phyloP scores from a whole-genome alignment of 2,113 vertebrate species.

The Epinephelus lanceolatus region DNA sequence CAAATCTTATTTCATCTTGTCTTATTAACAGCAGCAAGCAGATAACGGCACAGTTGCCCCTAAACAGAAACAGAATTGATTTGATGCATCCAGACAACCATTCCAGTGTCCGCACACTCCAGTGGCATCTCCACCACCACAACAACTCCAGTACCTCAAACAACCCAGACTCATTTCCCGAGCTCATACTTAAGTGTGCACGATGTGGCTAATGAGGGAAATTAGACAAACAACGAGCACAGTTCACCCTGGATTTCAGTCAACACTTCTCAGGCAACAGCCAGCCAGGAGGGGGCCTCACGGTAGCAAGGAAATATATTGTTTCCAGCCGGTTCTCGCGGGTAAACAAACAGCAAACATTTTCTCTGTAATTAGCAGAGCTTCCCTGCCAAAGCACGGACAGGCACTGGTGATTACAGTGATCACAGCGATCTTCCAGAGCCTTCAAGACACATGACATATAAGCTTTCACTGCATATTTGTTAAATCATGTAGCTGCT shows the following conservation, averaged over 20 bases:
- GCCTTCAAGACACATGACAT: conserved; percentile 22
- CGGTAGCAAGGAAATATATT: conserved; percentile 51
- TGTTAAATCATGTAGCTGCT: neutral
- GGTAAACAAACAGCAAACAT: conserved; percentile 68
- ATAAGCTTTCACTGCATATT: conserved; percentile 1
- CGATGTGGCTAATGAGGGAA: conserved; percentile 62
- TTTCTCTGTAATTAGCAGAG: conserved; percentile 62
- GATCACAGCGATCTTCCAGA: conserved; percentile 26
- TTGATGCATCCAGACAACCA: conserved; percentile 60
- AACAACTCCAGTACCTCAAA: conserved; percentile 24
- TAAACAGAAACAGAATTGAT: conserved; percentile 58
- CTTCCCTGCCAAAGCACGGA: conserved; percentile 45
- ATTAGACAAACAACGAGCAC: conserved; percentile 65
- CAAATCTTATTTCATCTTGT: conserved; percentile 62
- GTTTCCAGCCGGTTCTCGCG: conserved; percentile 54
- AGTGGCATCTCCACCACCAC: conserved; percentile 38
- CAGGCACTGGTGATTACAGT: conserved; percentile 36
- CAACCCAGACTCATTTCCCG: conserved; percentile 45
- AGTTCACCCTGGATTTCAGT: conserved; percentile 61
- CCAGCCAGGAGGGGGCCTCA: conserved; percentile 9
- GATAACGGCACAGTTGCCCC: conserved; percentile 33
- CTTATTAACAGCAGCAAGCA: conserved; percentile 61
- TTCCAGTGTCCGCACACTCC: conserved; percentile 49
- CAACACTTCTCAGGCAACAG: conserved; percentile 63
- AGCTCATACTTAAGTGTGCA: conserved; percentile 36